Base-by-base conservation (phyloP, 2,888 invertebrate genomes). In the Tanypteryx hageni region DNA sequence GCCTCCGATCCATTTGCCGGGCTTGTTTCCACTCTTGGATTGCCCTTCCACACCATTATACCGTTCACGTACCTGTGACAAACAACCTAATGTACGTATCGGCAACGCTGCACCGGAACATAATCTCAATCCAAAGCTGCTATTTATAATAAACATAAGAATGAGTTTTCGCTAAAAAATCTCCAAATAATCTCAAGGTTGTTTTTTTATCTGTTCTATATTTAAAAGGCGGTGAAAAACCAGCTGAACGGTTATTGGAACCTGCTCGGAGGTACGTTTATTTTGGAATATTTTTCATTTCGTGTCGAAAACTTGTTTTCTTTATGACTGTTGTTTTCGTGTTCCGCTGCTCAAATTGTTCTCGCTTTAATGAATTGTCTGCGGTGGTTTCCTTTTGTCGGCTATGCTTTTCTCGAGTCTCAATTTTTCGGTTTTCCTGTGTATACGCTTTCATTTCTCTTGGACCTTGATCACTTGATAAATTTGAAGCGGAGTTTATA, bases 81-180 rank as follows among this genome's bases (percentile, higher is more conserved):
- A 22, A 76, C 27, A 76, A 76, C 11, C 76, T 22, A 27, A 22
- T 3, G 11, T 11, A 76, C 22, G 76, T n/a, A 76, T 27, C 76
- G 76, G 76, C 76, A 76, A 76, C 76, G 27, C 76, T 76, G 76
- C 27, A 10, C 76, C 76, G 27, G 27, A 27, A 76, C 13, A 27
- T 76, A 76, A 76, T 76, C 76, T 76, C 76, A 76, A 76, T 76
- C 76, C 27, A 76, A 10, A 76, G 27, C 76, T 27, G 27, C 76
- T 76, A 76, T 76, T 27, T 76, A 76, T 76, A 76, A 22, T 13
- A 68, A 76, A 76, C 22, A 76, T 27, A 76, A 76, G 76, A 76
- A 76, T 76, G 76, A 27, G 76, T 76, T 76, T 76, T 76, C 11
- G 76, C 76, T 76, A 27, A 76, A 14, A 76, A 76, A 76, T 76